phyloP scores from a whole-genome alignment of 1,140 invertebrate genomes.

The Eriocheir sinensis region DNA sequence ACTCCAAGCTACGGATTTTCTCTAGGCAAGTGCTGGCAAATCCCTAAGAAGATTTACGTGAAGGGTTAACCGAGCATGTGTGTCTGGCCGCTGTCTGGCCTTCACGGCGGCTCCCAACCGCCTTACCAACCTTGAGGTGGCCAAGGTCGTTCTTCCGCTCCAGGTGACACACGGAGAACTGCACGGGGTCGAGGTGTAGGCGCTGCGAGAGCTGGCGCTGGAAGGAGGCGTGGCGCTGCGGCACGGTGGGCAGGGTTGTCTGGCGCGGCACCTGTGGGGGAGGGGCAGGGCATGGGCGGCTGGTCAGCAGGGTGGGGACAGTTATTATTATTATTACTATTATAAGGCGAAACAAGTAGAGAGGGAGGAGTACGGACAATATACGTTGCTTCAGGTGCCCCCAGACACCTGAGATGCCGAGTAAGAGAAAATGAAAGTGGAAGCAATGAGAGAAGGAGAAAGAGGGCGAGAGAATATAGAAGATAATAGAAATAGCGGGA shows the following conservation, averaged over 20 bases:
- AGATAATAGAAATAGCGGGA: too few species aligned
- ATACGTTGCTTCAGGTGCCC: too few species aligned
- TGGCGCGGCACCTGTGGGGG: constrained; percentile 87
- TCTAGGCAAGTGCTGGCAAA: not conserved
- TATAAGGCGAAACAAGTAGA: too few species aligned
- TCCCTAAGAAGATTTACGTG: not conserved
- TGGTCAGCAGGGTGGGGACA: not conserved
- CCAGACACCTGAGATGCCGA: too few species aligned
- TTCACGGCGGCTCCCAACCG: not conserved
- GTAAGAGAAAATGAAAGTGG: too few species aligned
- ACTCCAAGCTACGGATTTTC: not conserved
- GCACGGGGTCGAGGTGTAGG: constrained; percentile 88
- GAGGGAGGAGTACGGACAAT: too few species aligned
- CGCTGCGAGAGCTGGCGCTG: constrained; percentile 90
- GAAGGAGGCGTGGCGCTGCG: constrained; percentile 90
- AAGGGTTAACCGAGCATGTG: not conserved
- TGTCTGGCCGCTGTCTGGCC: not conserved
- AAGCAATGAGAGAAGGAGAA: too few species aligned
- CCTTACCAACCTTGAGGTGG: constrained; percentile 86
- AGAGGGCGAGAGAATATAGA: too few species aligned
- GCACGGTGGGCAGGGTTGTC: constrained; percentile 90
- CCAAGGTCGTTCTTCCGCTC: constrained; percentile 86
- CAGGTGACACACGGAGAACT: constrained; percentile 89
- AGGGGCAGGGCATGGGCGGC: not conserved
- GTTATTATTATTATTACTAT: not conserved